Percentiles rank a stretch among this genome's conserved stretches.
phyloP scores from a whole-genome alignment of 2,113 vertebrate species.

The Lutjanus erythropterus region DNA sequence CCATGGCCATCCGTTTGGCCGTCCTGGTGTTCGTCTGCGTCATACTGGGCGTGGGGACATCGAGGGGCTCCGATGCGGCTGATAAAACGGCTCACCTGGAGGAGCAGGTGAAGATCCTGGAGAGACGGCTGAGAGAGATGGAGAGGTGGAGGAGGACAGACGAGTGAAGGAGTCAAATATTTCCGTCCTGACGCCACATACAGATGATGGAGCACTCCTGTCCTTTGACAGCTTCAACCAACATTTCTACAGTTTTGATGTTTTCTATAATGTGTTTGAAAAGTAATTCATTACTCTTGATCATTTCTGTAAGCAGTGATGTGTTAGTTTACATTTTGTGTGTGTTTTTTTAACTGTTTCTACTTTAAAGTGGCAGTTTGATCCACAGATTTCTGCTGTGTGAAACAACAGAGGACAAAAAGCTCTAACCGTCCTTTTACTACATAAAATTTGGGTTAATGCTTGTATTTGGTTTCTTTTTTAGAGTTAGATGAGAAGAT shows the following conservation, averaged over 20 bases:
- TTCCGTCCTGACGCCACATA: neutral
- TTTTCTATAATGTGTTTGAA: neutral
- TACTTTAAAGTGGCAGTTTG: neutral
- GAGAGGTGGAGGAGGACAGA: slow-evolving; percentile 69
- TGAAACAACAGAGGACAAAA: neutral
- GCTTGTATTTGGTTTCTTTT: neutral
- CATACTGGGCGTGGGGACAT: slow-evolving; percentile 67
- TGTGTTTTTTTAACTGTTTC: neutral
- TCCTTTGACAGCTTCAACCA: neutral
- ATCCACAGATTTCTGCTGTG: neutral
- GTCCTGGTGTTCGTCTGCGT: slow-evolving; percentile 72
- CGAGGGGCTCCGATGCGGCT: neutral
- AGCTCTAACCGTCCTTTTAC: no score
- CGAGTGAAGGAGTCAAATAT: slow-evolving; percentile 40
- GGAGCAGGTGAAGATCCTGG: slow-evolving; percentile 73
- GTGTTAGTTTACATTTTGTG: neutral
- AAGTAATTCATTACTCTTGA: neutral
- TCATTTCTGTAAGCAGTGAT: neutral
- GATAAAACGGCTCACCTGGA: slow-evolving; percentile 61
- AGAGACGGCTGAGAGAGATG: slow-evolving; percentile 75
- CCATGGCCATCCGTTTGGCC: slow-evolving; percentile 68
- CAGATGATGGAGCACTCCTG: neutral
- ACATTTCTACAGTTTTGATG: neutral
- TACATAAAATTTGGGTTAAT: neutral
- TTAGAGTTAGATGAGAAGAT: neutral